phyloP scores from a whole-genome alignment of 2,797 vertebrate species.

The Lithobates sylvaticus region DNA sequence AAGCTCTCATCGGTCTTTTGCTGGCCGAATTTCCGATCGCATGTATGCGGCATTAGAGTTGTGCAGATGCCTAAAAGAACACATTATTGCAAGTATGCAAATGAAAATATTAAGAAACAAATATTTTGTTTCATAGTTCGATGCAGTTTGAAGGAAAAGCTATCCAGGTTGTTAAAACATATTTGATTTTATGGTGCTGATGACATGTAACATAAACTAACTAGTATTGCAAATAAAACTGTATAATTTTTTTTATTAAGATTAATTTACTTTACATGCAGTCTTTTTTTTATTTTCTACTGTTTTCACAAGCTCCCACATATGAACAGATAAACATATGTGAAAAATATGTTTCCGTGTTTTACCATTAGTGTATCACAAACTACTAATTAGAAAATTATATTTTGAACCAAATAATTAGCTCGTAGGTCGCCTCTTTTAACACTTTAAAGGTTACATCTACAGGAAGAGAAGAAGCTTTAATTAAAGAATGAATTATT shows the following conservation, averaged over 20 bases:
- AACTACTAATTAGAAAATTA: slow-evolving; percentile 74
- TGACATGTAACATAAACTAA: not conserved
- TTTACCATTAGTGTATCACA: slow-evolving; percentile 67
- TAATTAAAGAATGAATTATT: slow-evolving; percentile 82
- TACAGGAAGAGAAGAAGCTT: slow-evolving; percentile 69
- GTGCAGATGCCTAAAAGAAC: not conserved
- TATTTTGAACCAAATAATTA: slow-evolving; percentile 72
- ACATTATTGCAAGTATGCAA: not conserved
- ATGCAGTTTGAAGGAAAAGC: too few relatives aligned
- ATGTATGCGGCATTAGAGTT: too few relatives aligned
- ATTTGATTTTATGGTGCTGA: not conserved
- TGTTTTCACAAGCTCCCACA: not conserved
- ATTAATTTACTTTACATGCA: not conserved
- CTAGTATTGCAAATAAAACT: not conserved
- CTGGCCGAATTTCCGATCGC: too few relatives aligned
- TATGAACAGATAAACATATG: slow-evolving; percentile 50
- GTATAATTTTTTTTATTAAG: not conserved
- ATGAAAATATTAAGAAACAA: not conserved
- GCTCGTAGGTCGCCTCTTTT: slow-evolving; percentile 72
- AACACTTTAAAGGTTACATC: slow-evolving; percentile 77
- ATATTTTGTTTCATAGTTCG: too few relatives aligned
- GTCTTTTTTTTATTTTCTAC: not conserved
- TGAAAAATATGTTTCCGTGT: slow-evolving; percentile 62
- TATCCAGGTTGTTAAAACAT: too few relatives aligned
- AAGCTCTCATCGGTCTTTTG: too few relatives aligned